phyloP scores from a whole-genome alignment of 2,797 vertebrate genomes.

The Semaprochilodus insignis region DNA sequence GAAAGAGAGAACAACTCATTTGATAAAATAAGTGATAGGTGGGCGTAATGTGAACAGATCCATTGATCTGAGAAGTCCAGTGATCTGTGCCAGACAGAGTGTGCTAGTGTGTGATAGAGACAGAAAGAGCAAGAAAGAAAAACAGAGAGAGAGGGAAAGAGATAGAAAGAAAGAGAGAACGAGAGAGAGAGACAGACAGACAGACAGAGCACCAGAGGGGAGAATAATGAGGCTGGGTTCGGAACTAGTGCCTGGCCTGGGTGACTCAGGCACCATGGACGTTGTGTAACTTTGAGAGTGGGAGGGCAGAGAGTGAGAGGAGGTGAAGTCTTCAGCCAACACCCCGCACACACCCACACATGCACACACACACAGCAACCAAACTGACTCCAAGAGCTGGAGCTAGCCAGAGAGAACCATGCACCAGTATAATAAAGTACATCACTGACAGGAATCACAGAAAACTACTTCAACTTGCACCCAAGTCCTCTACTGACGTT shows the following conservation, averaged over 20 bases:
- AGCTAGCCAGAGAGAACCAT: neutral
- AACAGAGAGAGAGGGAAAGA: neutral
- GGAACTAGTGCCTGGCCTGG: neutral
- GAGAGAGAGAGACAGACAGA: neutral
- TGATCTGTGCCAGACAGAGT: constrained; percentile 4
- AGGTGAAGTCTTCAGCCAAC: constrained; percentile 1
- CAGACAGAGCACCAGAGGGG: neutral
- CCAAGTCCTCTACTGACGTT: neutral
- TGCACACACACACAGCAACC: neutral
- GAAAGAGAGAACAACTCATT: neutral
- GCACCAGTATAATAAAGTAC: neutral
- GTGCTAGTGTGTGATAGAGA: neutral
- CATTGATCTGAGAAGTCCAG: constrained; percentile 37
- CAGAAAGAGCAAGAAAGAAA: neutral
- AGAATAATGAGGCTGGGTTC: neutral
- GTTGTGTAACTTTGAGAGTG: constrained; percentile 17
- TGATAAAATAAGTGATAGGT: constrained; percentile 7
- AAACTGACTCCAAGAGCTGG: neutral
- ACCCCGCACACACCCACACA: neutral
- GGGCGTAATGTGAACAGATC: constrained; percentile 24
- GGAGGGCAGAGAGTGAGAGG: constrained; percentile 17
- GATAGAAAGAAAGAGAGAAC: neutral
- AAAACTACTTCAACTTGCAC: too few relatives aligned
- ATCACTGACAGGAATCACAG: neutral
- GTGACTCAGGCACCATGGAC: constrained; percentile 9